Conservation (phyloP, 1,140 invertebrate genomes). For the Pseudomyrmex cubaensis region DNA sequence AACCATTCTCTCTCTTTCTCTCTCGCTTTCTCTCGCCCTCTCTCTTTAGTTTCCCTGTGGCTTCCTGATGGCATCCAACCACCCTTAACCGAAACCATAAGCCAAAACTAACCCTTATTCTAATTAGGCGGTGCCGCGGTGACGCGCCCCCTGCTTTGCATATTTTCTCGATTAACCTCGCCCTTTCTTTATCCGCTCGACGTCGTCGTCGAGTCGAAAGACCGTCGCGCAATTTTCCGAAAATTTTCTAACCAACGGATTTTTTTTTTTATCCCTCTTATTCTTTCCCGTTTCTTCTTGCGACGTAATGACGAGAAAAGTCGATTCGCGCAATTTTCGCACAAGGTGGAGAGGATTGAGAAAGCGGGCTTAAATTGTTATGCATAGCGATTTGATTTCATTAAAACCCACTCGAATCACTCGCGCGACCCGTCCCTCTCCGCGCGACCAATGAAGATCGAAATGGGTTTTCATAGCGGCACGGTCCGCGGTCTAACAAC, state of each 20-base stretch:
- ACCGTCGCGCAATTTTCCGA: slow-evolving; percentile 65
- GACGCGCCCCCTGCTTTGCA: slow-evolving; percentile 79
- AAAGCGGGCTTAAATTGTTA: slow-evolving; percentile 70
- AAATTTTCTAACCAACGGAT: slow-evolving; percentile 37
- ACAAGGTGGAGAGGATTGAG: slow-evolving; percentile 58
- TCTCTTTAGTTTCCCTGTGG: slow-evolving; percentile 63
- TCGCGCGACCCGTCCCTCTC: slow-evolving; percentile 51
- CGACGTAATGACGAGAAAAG: background rate
- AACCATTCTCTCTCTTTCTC: slow-evolving; percentile 20
- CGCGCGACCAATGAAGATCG: slow-evolving; percentile 79
- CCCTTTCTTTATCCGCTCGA: slow-evolving; percentile 74
- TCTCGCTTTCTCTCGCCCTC: slow-evolving; percentile 63
- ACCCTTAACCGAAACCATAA: slow-evolving; percentile 82
- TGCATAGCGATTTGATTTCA: slow-evolving; percentile 82
- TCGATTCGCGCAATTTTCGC: background rate
- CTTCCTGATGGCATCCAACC: slow-evolving; percentile 72
- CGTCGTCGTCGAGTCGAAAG: slow-evolving; percentile 17
- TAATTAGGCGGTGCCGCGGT: slow-evolving; percentile 81
- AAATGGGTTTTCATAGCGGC: slow-evolving; percentile 77
- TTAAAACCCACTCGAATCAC: slow-evolving; percentile 81
- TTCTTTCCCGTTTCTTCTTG: background rate
- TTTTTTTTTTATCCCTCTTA: background rate
- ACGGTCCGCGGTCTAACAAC: slow-evolving; percentile 72
- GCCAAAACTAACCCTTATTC: slow-evolving; percentile 84
- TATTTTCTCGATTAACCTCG: slow-evolving; percentile 82